Percentiles rank a stretch among this genome's conserved stretches.
phyloP scores from a whole-genome alignment of 1,140 invertebrate species.

The Drosophila cardini region DNA sequence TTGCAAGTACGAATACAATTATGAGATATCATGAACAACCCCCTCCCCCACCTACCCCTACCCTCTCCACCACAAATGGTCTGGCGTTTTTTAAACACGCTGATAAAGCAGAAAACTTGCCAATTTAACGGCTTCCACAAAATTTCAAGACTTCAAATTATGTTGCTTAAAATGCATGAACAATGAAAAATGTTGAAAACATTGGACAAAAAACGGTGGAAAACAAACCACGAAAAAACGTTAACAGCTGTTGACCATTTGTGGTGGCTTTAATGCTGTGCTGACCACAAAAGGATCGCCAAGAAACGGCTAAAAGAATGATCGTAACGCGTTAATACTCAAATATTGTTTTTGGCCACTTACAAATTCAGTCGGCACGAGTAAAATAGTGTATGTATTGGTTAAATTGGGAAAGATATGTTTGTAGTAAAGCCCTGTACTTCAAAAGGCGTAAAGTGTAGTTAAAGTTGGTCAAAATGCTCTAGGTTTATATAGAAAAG shows the following conservation, averaged over 20 bases:
- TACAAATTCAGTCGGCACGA: conserved; percentile 67
- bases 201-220: neutral
- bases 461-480: too few species aligned
- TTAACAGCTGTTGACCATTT: conserved; percentile 74
- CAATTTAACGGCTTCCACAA: conserved; percentile 60
- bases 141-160: conserved; percentile 9
- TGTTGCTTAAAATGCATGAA: conserved; percentile 31
- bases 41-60: neutral
- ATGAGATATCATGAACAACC: neutral
- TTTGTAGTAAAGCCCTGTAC: neutral
- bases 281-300: conserved; percentile 71
- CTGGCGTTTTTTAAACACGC: conserved; percentile 36
- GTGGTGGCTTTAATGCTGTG: conserved; percentile 36
- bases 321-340: neutral
- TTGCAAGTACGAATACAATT: conserved; percentile 29
- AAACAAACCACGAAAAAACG: conserved; percentile 2
- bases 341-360: conserved; percentile 53
- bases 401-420: conserved; percentile 28
- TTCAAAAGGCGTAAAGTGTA: too few species aligned
- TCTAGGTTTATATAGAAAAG: too few species aligned
- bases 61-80: neutral
- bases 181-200: conserved; percentile 32
- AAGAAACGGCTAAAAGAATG: neutral
- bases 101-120: conserved; percentile 68
- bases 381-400: conserved; percentile 41